Evolutionary conservation across 2,888 invertebrate genomes (phyloP), one percentile per base, ranked within the genome.

Genomic region (Aricia artaxerxes): DNA sequence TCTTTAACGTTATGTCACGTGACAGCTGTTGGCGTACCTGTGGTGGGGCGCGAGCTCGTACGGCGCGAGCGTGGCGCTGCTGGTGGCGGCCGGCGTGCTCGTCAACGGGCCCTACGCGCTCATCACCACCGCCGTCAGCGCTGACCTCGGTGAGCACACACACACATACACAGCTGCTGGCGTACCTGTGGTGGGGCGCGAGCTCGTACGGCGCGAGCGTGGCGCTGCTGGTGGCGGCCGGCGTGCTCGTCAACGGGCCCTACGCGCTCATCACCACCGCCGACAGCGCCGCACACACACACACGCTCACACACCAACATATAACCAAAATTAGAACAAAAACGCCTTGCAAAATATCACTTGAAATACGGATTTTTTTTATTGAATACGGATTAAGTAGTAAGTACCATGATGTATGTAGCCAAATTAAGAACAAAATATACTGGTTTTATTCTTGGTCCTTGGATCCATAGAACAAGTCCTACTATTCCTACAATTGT

Each of bases 51-150:
- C 96, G 1, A 83, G 94, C 0, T 96, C 95, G 77, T 88, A 97
- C 81, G 86, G 88, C 5, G 83, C 95, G 0, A 97, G 97, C 88
- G 95, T 97, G 83, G 82, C 95, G 35, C 90, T 99, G 82, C 94
- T 99, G 81, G 87, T 98, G 78, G 80, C 97, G 4, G 96, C 96
- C 57, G 99, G 99, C 4, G 91, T 97, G 82, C 91, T 99, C 76
- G 99, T 99, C 0, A 99, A 99, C 91, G 99, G 99, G 0, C 99
- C 99, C 0, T 99, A 99, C 89, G 98, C 99, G 5, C 95, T 99
- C 78, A 99, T 99, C 87, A 99, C 99, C 3, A 99, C 99, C 0
- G 98, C 99, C 0, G 99, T 99, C 61, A 98, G 98, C 79, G 98
- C 99, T 0, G 99, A 99, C 88, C 95, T 99, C 6, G 98, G 92